Conservation (phyloP, 2,888 invertebrate species). For the Eulithis testata region DNA sequence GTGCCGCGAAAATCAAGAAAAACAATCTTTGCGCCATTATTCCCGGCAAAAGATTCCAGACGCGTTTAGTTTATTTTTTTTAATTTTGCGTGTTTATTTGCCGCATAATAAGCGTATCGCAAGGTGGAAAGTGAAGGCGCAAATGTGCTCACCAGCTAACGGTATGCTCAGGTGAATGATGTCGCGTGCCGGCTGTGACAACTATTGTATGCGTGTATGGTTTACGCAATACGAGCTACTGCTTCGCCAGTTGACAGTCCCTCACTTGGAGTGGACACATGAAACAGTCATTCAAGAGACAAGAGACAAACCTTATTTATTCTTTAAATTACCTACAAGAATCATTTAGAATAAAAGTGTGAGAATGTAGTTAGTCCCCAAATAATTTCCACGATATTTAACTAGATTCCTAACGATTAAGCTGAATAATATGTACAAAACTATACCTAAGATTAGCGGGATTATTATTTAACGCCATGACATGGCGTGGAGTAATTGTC, state of each 20-base stretch:
- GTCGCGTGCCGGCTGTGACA: slow-evolving; percentile 55
- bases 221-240: slow-evolving; percentile 35
- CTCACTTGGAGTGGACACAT: not conserved
- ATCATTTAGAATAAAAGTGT: too few species aligned
- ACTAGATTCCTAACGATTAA: too few species aligned
- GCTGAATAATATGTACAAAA: too few species aligned
- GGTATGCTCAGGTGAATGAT: slow-evolving; percentile 72
- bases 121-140: slow-evolving; percentile 65
- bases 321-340: too few species aligned
- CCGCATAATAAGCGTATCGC: slow-evolving; percentile 53
- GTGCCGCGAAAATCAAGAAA: slow-evolving; percentile 46
- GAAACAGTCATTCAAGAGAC: too few species aligned
- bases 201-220: slow-evolving; percentile 69
- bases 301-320: too few species aligned
- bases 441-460: too few species aligned
- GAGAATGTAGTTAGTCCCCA: too few species aligned
- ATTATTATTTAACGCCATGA: too few species aligned
- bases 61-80: slow-evolving; percentile 45
- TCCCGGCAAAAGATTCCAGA: slow-evolving; percentile 44
- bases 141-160: slow-evolving; percentile 57
- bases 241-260: slow-evolving; percentile 11
- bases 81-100: slow-evolving; percentile 42
- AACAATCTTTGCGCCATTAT: slow-evolving; percentile 40
- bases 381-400: too few species aligned
- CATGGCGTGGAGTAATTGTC: too few species aligned